Conservation (phyloP, 1,140 invertebrate species). For the Teleopsis dalmanni region DNA sequence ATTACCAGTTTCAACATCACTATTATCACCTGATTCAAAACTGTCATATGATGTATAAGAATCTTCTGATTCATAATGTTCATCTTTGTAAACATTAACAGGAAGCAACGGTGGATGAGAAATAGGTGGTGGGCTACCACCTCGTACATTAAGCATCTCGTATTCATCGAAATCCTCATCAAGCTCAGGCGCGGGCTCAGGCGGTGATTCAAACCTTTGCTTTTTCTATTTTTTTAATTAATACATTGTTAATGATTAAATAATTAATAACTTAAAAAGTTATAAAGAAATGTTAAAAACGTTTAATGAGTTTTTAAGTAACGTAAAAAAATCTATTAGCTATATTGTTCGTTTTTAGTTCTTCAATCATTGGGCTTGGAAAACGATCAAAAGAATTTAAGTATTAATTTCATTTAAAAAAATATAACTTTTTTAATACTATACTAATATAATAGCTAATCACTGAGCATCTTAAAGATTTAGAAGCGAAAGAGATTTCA, state of each 20-base stretch:
- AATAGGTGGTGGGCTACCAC: conserved; percentile 54
- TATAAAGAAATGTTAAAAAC: too few relatives aligned
- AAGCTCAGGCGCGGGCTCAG: not conserved
- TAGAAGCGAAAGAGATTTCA: too few relatives aligned
- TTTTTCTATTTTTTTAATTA: not conserved
- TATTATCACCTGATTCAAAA: conserved; percentile 37
- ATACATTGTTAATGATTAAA: not conserved
- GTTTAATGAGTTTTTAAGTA: too few relatives aligned
- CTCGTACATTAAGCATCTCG: conserved; percentile 69
- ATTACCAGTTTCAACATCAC: conserved; percentile 27
- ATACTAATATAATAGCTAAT: too few relatives aligned
- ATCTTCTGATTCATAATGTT: conserved; percentile 45
- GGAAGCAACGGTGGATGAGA: not conserved
- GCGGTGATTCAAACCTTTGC: not conserved
- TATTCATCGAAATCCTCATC: conserved; percentile 56
- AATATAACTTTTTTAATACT: too few relatives aligned
- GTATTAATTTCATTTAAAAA: too few relatives aligned
- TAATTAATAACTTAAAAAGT: too few relatives aligned
- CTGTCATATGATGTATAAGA: conserved; percentile 48
- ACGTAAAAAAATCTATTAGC: too few relatives aligned
- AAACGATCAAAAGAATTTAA: too few relatives aligned
- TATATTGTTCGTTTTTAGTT: too few relatives aligned
- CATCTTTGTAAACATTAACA: not conserved
- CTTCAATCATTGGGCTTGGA: too few relatives aligned
- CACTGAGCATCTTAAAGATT: too few relatives aligned